Conservation (phyloP, 2,888 invertebrate genomes). For the Protula sp. region DNA sequence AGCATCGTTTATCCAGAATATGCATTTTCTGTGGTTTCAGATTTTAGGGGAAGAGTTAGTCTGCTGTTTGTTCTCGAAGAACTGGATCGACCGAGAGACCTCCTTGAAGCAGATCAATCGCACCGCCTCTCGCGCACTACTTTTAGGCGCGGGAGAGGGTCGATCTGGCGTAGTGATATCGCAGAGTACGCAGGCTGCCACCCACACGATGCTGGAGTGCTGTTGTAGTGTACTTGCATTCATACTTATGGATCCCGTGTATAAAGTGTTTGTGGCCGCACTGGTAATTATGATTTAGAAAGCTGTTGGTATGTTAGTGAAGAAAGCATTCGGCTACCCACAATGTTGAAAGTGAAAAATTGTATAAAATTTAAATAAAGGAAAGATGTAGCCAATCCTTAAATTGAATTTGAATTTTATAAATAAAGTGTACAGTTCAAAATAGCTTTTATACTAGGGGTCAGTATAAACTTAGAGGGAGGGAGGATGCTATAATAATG, state of each 20-base stretch:
- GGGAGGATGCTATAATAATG: too few relatives aligned
- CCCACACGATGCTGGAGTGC: slow-evolving; percentile 40
- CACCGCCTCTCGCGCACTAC: slow-evolving; percentile 38
- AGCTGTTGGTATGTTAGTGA: too few relatives aligned
- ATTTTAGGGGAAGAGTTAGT: slow-evolving; percentile 52
- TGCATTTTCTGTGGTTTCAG: too few relatives aligned
- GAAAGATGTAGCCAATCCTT: too few relatives aligned
- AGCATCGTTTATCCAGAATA: too few relatives aligned
- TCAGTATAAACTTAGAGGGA: too few relatives aligned
- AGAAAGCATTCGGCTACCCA: too few relatives aligned
- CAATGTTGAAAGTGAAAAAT: too few relatives aligned
- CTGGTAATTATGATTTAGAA: slow-evolving; percentile 41
- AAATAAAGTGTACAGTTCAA: too few relatives aligned
- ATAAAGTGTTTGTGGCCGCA: slow-evolving; percentile 52
- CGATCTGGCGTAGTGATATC: slow-evolving; percentile 33
- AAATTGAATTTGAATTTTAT: too few relatives aligned
- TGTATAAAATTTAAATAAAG: too few relatives aligned
- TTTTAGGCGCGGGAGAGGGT: slow-evolving; percentile 38
- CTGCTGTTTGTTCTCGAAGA: slow-evolving; percentile 51
- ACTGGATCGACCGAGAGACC: slow-evolving; percentile 53
- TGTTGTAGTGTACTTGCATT: slow-evolving; percentile 51
- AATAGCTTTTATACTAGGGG: too few relatives aligned
- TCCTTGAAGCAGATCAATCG: slow-evolving; percentile 46
- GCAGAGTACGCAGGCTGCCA: slow-evolving; percentile 31
- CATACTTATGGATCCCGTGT: slow-evolving; percentile 55